These are phyloP conservation scores for Sphaeridia pumilis DNA, from an alignment of 2,888 invertebrate genomes.

Conservation along the genomic window DNA sequence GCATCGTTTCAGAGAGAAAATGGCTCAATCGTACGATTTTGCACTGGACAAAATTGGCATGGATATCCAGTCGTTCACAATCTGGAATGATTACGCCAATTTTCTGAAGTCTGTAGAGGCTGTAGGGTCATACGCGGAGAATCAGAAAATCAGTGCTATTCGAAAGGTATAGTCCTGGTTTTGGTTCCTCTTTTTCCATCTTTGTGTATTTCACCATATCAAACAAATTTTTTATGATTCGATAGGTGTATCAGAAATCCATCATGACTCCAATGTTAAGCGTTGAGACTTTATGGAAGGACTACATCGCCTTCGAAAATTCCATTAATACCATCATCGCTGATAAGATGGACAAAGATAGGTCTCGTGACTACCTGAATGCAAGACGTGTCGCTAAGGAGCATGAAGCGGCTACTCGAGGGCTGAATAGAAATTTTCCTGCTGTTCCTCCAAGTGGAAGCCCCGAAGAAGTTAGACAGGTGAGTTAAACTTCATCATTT, in stretches of 20 bases:
- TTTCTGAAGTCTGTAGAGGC: constrained; percentile 95
- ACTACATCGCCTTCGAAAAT: constrained; percentile 94
- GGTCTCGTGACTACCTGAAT: constrained; percentile 95
- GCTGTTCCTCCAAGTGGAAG: constrained; percentile 90
- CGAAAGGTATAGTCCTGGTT: constrained; percentile 62
- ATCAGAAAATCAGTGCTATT: constrained; percentile 97
- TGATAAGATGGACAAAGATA: constrained; percentile 94
- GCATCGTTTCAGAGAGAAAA: constrained; percentile 66
- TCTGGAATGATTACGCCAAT: constrained; percentile 96
- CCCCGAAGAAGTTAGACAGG: constrained; percentile 85
- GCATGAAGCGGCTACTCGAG: constrained; percentile 85
- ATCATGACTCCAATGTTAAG: constrained; percentile 94
- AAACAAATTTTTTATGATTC: no score
- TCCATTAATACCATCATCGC: constrained; percentile 79
- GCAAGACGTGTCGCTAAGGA: constrained; percentile 92
- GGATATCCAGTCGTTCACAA: constrained; percentile 90
- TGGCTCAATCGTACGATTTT: constrained; percentile 99
- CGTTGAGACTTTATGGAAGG: constrained; percentile 93
- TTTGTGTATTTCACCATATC: no score
- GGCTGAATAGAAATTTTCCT: constrained; percentile 87
- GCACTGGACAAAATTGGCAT: constrained; percentile 97
- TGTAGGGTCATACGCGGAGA: constrained; percentile 96
- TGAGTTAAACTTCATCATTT: no score
- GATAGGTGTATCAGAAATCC: constrained; percentile 87
- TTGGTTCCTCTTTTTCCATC: no score